Conservation (phyloP, 2,113 vertebrate genomes). For the Bubalus kerabau region DNA sequence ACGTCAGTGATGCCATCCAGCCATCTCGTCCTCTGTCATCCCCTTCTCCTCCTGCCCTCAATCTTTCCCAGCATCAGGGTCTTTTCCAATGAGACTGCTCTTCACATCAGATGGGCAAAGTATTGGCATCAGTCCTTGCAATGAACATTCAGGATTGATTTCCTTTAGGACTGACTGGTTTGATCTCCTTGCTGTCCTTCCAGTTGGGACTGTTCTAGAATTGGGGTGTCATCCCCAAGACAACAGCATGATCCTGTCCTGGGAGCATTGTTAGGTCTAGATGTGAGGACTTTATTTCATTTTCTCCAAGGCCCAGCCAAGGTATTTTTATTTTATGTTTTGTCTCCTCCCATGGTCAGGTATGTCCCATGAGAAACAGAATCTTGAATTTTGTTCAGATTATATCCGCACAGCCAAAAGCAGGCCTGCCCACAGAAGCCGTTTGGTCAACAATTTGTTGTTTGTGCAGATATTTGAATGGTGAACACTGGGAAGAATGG, state of each 20-base stretch:
- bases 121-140: background rate
- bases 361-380: background rate
- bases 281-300: background rate
- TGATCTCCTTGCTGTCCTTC: background rate
- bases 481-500: background rate
- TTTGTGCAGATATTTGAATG: background rate
- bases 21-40: background rate
- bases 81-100: background rate
- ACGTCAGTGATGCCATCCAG: background rate
- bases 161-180: background rate
- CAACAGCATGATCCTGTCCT: background rate
- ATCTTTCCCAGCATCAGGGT: background rate
- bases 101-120: background rate
- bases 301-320: background rate
- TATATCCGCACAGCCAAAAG: background rate
- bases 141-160: background rate
- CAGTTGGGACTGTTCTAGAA: background rate
- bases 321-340: background rate
- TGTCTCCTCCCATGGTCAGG: background rate
- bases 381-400: background rate
- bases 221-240: accelerated
- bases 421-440: background rate
- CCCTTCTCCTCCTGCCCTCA: background rate
- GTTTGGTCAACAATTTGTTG: background rate
- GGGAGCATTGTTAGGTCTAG: background rate